Evolutionary conservation across 2,113 vertebrate species (phyloP), one percentile per base, ranked within the genome.

Genomic region (Helogale parvula): DNA sequence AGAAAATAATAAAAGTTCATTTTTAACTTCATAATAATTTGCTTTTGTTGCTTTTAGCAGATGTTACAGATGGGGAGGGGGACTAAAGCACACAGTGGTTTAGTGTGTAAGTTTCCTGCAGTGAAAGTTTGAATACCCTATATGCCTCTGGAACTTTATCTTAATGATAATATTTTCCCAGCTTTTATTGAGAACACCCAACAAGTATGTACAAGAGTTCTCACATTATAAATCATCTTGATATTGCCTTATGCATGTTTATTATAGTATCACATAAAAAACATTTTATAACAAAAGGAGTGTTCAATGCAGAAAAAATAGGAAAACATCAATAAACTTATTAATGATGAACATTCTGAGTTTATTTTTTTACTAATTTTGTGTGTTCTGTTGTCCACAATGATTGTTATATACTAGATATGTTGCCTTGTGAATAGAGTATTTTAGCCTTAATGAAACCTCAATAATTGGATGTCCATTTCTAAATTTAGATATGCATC

Each of bases 1-100:
- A 89, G 23, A 94, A 97, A 93, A 96, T 41, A 81, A 79, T 76
- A 85, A 71, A 81, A 90, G 41, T 94, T 71, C 35, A 96, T n/a
- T 97, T 71, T 35, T 7, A 97, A 82, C 8, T 23, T 88, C 35
- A 82, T 27, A 81, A n/a, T 92, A 31, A 9, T 80, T 96, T 93
- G 27, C 11, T 76, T 47, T 88, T 57, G 33, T 69, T n/a, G 35
- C 77, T 35, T 95, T 93, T 50, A 85, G 31, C 38, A 10, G 50
- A 80, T 47, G 54, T 35, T 71, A 83, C 1, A 90, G 15, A 25
- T 77, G 5, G 21, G 15, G 27, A 71, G 74, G 7, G 25, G 2
- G 5, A 92, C 38, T 90, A 84, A 31, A 74, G 25, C 38, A 96
- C 2, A 86, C 0, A 60, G 8, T 5, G 77, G 6, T 77, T 83